These are phyloP conservation scores for Boloria selene DNA, from an alignment of 2,888 invertebrate species.

Conservation along the genomic window DNA sequence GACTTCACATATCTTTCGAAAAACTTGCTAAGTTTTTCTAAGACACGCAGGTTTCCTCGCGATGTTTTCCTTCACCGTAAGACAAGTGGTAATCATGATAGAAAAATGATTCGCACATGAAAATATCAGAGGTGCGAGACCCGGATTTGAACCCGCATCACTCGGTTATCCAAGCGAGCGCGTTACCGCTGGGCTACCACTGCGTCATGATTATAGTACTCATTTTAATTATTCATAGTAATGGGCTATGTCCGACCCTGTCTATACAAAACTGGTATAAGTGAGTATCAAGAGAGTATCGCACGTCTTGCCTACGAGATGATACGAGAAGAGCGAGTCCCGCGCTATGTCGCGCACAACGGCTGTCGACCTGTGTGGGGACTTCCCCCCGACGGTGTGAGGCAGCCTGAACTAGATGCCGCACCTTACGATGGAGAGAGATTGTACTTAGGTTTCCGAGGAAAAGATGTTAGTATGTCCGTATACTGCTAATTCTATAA, in stretches of 20 bases:
- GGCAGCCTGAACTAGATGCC: conserved; percentile 68
- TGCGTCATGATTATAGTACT: too few species aligned
- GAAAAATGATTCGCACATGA: too few species aligned
- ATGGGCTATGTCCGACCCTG: conserved; percentile 64
- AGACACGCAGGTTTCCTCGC: too few species aligned
- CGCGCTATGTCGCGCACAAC: conserved; percentile 62
- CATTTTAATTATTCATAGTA: conserved; percentile 48
- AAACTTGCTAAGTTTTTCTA: too few species aligned
- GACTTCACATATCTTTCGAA: too few species aligned
- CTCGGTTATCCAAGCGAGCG: too few species aligned
- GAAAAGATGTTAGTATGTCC: neutral
- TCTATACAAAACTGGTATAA: conserved; percentile 63
- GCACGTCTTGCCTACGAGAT: conserved; percentile 71
- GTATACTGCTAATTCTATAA: too few species aligned
- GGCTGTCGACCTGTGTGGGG: conserved; percentile 69
- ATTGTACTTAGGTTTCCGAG: conserved; percentile 50
- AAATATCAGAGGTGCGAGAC: too few species aligned
- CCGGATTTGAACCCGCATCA: too few species aligned
- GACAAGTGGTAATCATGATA: too few species aligned
- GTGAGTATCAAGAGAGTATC: conserved; percentile 66
- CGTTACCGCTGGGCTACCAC: too few species aligned
- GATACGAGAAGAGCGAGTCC: conserved; percentile 66
- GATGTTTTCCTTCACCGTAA: too few species aligned
- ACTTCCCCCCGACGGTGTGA: conserved; percentile 62
- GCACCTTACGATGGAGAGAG: conserved; percentile 69